Base-by-base conservation (phyloP, 1,140 invertebrate genomes). In the Oedothorax gibbosus region DNA sequence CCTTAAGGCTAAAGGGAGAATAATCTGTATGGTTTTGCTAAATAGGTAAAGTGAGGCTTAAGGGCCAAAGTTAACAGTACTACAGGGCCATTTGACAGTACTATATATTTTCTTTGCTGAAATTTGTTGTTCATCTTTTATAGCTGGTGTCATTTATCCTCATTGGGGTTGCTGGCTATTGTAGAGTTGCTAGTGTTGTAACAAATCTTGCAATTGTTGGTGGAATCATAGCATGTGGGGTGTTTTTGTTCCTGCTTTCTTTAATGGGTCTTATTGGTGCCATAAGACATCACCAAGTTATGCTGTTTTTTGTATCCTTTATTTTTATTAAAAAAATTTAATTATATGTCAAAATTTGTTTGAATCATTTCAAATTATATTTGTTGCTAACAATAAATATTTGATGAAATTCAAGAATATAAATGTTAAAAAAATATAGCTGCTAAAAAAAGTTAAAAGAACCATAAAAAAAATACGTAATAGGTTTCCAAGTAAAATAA, bases 271-370 rank as follows among this genome's bases (percentile, higher is more conserved):
- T 99, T 18, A 93, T 96, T 87, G 97, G 97, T 86, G 96, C 97
- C 69, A 92, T 96, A 21, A 97, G 96, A 90, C 97, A 99, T 91
- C 96, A 99, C 91, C 97, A 99, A 95, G 97, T 98, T 87, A 93
- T 97, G 90, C 92, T 99, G n/a, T 99, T 99, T 91, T 98, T 98
- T 92, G 96, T 98, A 98, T 97, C 96, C 95, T 97, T 96, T 84
- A 18, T 20, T 8, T 72, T 54, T 56, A 49, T 7, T 21, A 11
- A 35, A 12, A 3, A 10, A 50, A 12, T 0, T 6, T 68, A 50
- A 49, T 68, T 35, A 12, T 14, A 68, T n/a, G 15, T 1, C 9
- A 20, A 64, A 64, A 64, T 64, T 64, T 64, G 1, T 64, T 8
- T 35, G 35, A 35, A 35, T 35, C 35, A 35, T 35, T 35, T 1